These are phyloP conservation scores for honey bee (Apis mellifera) DNA, from an alignment of 1,140 invertebrate genomes.

Conservation along the genomic window DNA sequence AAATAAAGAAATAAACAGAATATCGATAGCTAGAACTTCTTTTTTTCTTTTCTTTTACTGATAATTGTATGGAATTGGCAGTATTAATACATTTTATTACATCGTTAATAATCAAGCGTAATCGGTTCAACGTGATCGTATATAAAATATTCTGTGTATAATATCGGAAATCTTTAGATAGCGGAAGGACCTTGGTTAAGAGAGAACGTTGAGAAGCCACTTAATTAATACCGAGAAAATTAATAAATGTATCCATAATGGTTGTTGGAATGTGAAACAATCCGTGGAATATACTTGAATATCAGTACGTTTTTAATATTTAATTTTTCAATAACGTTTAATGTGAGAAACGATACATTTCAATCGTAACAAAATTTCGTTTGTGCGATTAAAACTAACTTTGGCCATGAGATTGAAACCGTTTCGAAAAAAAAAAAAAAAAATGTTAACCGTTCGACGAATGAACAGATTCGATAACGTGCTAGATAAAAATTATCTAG, in stretches of 20 bases:
- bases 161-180: constrained; percentile 57
- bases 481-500: not conserved
- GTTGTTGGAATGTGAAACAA: constrained; percentile 48
- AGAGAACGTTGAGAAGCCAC: constrained; percentile 33
- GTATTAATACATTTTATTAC: constrained; percentile 13
- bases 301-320: not conserved
- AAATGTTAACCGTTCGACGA: not conserved
- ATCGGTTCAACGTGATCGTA: not conserved
- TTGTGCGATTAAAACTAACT: not conserved
- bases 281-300: not conserved
- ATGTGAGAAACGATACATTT: not conserved
- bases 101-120: constrained; percentile 25
- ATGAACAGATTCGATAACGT: not conserved
- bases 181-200: constrained; percentile 50
- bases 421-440: not conserved
- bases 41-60: not conserved
- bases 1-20: not conserved
- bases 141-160: constrained; percentile 18
- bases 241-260: constrained; percentile 49
- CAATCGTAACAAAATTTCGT: not conserved
- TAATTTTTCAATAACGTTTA: not conserved
- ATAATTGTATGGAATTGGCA: not conserved
- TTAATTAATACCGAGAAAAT: constrained; percentile 20
- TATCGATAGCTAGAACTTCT: not conserved
- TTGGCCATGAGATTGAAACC: not conserved